These are phyloP conservation scores for Melipona quadrifasciata DNA, from an alignment of 1,140 invertebrate genomes.

Conservation along the genomic window DNA sequence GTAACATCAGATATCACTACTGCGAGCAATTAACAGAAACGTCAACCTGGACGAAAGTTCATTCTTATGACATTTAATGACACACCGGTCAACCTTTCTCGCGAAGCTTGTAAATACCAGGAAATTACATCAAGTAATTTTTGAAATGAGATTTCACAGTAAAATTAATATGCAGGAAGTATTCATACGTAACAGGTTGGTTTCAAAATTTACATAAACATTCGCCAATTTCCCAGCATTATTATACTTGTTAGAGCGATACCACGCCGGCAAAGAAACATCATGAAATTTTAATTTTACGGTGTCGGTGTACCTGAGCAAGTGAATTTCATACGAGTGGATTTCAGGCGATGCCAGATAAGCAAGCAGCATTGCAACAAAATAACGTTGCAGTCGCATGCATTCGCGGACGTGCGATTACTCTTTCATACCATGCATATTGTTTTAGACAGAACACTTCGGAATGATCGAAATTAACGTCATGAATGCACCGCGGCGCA, in stretches of 20 bases:
- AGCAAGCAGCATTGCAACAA: background rate
- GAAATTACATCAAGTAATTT: background rate
- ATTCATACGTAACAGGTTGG: background rate
- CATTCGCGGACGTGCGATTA: background rate
- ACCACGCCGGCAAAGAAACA: background rate
- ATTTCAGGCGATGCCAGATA: background rate
- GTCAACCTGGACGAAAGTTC: background rate
- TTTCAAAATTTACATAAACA: constrained; percentile 3
- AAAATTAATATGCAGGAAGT: background rate
- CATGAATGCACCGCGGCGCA: background rate
- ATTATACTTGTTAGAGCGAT: background rate
- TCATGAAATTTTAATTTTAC: background rate
- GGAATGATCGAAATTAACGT: constrained; percentile 10
- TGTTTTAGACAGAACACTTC: background rate
- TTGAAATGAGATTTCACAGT: background rate
- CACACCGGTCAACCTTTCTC: background rate
- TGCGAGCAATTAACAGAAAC: background rate
- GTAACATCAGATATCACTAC: background rate
- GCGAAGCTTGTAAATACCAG: background rate
- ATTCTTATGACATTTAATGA: background rate
- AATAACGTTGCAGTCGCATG: constrained; percentile 11
- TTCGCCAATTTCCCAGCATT: background rate
- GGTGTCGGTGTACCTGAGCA: background rate
- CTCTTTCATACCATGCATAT: constrained; percentile 3
- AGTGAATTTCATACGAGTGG: constrained; percentile 5